Percentiles rank a stretch among this genome's conserved stretches.
Conservation (phyloP, 1,140 invertebrate species). For the Drosophila subobscura region DNA sequence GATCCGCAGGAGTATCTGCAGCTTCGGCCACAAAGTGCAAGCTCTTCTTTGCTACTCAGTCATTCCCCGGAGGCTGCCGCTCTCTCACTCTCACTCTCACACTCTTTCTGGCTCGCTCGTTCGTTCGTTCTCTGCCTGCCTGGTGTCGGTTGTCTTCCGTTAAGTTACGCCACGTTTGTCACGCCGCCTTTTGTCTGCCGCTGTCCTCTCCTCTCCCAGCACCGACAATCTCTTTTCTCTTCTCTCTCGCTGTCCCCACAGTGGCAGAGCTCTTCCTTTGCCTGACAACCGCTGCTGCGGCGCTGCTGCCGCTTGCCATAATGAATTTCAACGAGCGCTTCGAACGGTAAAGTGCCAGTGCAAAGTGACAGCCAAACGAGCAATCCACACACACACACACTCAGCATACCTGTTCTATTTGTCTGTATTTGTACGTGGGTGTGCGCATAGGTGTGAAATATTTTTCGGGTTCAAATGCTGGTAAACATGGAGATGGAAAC, state of each 20-base stretch:
- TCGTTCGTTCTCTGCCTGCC: slow-evolving; percentile 6
- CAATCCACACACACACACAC: slow-evolving; percentile 40
- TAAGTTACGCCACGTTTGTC: slow-evolving; percentile 76
- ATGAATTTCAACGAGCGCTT: slow-evolving; percentile 74
- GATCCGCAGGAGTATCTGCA: no score
- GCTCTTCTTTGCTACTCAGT: no score
- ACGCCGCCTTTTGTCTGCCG: slow-evolving; percentile 62
- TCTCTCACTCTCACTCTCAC: not conserved
- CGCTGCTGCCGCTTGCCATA: slow-evolving; percentile 40
- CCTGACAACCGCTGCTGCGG: slow-evolving; percentile 30
- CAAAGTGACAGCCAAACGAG: slow-evolving; percentile 74
- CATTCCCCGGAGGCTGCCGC: no score
- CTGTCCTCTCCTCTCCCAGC: not conserved
- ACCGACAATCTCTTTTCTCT: not conserved
- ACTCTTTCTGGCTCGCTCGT: not conserved
- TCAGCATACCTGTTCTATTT: slow-evolving; percentile 10
- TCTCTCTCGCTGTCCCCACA: slow-evolving; percentile 2
- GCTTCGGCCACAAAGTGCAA: no score
- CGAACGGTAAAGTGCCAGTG: slow-evolving; percentile 52
- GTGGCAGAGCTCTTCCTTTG: slow-evolving; percentile 25
- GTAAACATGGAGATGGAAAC: slow-evolving; percentile 40
- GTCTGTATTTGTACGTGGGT: slow-evolving; percentile 5
- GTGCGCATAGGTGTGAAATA: slow-evolving; percentile 71
- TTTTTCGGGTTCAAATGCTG: slow-evolving; percentile 69
- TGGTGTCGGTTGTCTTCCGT: slow-evolving; percentile 64